phyloP scores from a whole-genome alignment of 2,888 invertebrate genomes.

The Anticlea derivata region DNA sequence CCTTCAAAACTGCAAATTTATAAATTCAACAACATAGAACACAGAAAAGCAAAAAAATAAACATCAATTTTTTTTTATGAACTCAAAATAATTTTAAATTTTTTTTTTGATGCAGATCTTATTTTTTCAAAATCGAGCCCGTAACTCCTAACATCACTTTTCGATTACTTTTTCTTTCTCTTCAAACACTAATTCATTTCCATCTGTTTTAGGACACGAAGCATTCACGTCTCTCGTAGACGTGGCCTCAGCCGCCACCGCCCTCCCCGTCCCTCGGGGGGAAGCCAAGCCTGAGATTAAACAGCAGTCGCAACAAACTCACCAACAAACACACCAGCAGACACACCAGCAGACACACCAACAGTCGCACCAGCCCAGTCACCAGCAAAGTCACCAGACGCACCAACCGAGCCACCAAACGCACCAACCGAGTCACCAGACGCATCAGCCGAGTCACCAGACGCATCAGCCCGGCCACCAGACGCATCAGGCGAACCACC shows the following conservation, averaged over 20 bases:
- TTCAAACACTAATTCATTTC: too few relatives aligned
- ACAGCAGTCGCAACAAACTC: slow-evolving; percentile 47
- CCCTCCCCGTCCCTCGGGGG: slow-evolving; percentile 90
- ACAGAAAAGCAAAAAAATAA: too few relatives aligned
- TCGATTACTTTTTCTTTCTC: too few relatives aligned
- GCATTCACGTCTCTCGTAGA: slow-evolving; percentile 95
- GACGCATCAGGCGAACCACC: slow-evolving; percentile 41
- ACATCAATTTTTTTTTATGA: too few relatives aligned
- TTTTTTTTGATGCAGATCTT: too few relatives aligned
- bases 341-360: slow-evolving; percentile 44
- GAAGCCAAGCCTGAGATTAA: slow-evolving; percentile 61
- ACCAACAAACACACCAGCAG: slow-evolving; percentile 42
- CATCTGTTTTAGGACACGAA: slow-evolving; percentile 86
- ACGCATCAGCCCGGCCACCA: slow-evolving; percentile 37
- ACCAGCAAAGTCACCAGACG: slow-evolving; percentile 28
- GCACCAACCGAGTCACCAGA: slow-evolving; percentile 7
- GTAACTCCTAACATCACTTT: too few relatives aligned
- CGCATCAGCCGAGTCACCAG: slow-evolving; percentile 12
- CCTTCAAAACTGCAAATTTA: too few relatives aligned
- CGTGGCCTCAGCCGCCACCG: slow-evolving; percentile 95
- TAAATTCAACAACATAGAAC: too few relatives aligned
- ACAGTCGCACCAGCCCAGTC: slow-evolving; percentile 54
- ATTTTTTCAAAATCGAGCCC: too few relatives aligned
- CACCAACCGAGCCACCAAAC: slow-evolving; percentile 8
- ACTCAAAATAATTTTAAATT: too few relatives aligned